phyloP scores from a whole-genome alignment of 2,888 invertebrate species.

The Zygaena filipendulae region DNA sequence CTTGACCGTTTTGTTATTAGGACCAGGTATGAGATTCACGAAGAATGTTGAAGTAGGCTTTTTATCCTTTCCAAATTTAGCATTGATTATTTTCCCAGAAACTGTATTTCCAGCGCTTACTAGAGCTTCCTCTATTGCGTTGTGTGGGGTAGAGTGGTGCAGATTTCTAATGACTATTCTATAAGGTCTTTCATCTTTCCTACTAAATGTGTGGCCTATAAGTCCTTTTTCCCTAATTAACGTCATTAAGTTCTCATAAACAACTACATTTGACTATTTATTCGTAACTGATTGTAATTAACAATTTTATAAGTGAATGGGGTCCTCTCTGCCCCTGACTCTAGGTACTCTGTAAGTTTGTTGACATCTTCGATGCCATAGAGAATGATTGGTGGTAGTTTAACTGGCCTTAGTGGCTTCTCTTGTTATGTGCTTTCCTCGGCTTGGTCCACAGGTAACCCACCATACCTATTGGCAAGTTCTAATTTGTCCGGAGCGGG shows the following conservation, averaged over 20 bases:
- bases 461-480: too few species aligned
- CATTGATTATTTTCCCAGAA: slow-evolving; percentile 16
- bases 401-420: too few species aligned
- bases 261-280: slow-evolving; percentile 3
- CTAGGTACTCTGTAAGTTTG: not conserved
- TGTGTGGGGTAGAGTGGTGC: slow-evolving; percentile 15
- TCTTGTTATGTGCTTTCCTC: too few species aligned
- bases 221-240: slow-evolving; percentile 10
- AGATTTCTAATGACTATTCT: slow-evolving; percentile 17
- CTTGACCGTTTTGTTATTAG: slow-evolving; percentile 4
- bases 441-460: too few species aligned
- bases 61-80: too few species aligned
- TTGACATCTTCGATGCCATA: too few species aligned
- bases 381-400: slow-evolving; percentile 3
- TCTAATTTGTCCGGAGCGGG: too few species aligned
- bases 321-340: slow-evolving; percentile 1
- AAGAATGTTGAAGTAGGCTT: too few species aligned
- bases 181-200: slow-evolving; percentile 7
- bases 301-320: slow-evolving; percentile 9
- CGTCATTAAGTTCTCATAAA: slow-evolving; percentile 11
- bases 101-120: slow-evolving; percentile 17
- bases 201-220: slow-evolving; percentile 13
- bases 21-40: slow-evolving; percentile 11
- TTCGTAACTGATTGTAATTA: slow-evolving; percentile 12
- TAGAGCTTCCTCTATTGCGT: slow-evolving; percentile 10